Percentiles rank a stretch among this genome's conserved stretches.
These are phyloP conservation scores for Drosophila peninsularis DNA, from an alignment of 2,888 invertebrate genomes.

Conservation along the genomic window DNA sequence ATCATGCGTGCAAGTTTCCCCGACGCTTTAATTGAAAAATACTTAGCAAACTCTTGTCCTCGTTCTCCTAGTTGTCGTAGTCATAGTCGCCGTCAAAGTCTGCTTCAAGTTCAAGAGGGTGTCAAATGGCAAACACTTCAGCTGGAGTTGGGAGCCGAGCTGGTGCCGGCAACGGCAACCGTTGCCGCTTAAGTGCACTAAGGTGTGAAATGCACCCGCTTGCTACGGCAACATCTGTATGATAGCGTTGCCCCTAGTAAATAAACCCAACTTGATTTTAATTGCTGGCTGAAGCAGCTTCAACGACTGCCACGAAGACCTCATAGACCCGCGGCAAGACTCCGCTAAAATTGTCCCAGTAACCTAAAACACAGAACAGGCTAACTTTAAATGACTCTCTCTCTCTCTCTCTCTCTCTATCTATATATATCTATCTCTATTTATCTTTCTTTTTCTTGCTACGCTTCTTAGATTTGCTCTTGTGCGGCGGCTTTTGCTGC, in stretches of 20 bases:
- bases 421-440: background rate
- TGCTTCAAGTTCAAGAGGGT: conserved; percentile 61
- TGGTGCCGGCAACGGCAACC: conserved; percentile 1
- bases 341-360: conserved; percentile 50
- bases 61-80: conserved; percentile 15
- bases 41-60: conserved; percentile 66
- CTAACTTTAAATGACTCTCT: conserved; percentile 35
- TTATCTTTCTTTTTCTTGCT: background rate
- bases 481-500: conserved; percentile 9
- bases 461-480: conserved; percentile 28
- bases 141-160: conserved; percentile 17
- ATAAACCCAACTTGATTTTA: conserved; percentile 65
- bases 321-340: conserved; percentile 6
- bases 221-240: conserved; percentile 26
- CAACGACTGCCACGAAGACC: conserved; percentile 5
- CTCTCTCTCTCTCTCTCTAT: conserved; percentile 7
- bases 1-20: conserved; percentile 75
- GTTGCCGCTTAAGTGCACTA: conserved; percentile 64
- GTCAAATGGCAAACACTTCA: conserved; percentile 69
- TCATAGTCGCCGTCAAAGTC: conserved; percentile 23
- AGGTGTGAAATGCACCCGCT: conserved; percentile 60
- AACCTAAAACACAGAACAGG: conserved; percentile 50
- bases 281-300: conserved; percentile 65
- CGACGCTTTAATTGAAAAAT: conserved; percentile 78
- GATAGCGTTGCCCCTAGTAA: conserved; percentile 36